Evolutionary conservation across 2,113 vertebrate genomes (phyloP), one percentile per base, ranked within the genome.

Genomic region (Gymnobelideus leadbeateri): DNA sequence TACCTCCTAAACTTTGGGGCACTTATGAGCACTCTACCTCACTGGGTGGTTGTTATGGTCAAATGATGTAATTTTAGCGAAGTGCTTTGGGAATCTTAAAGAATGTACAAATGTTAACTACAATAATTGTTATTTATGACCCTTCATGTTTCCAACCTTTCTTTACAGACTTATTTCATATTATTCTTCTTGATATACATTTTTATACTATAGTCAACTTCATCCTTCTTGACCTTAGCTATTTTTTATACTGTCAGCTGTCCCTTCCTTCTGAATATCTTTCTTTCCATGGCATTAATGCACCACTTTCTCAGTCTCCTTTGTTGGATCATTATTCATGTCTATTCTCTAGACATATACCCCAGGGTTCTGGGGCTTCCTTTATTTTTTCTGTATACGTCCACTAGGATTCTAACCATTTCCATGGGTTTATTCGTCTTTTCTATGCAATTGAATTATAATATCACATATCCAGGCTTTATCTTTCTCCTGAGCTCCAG

Each of bases 1-100:
- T 92, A 53, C 90, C 91, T 95, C 90, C 93, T 91, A 95, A 61
- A 19, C 4, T n/a, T n/a, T n/a, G 1, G 12, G 37, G 11, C 28
- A 61, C 8, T 16, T 77, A 14, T 19, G 1, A 77, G 37, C 6
- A 77, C 37, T n/a, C 16, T 21, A 77, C 14, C 37, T 77, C 37
- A 77, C 31, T 77, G 37, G 61, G 14, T 77, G 14, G 8, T 61
- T n/a, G 37, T 77, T 37, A 19, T 3, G 31, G 37, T n/a, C 31
- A n/a, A 68, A 0, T 68, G 23, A 28, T 61, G 28, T 37, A 4
- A 37, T 68, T 31, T 37, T 37, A 37, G 28, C 28, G 37, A 68
- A 14, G 4, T 37, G 11, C 31, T 68, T 77, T 77, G 37, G 5
- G 14, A n/a, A 77, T n/a, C 16, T 77, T n/a, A 77, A n/a, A 77